phyloP scores from a whole-genome alignment of 2,797 vertebrate genomes.

The Holocentrus rufus region DNA sequence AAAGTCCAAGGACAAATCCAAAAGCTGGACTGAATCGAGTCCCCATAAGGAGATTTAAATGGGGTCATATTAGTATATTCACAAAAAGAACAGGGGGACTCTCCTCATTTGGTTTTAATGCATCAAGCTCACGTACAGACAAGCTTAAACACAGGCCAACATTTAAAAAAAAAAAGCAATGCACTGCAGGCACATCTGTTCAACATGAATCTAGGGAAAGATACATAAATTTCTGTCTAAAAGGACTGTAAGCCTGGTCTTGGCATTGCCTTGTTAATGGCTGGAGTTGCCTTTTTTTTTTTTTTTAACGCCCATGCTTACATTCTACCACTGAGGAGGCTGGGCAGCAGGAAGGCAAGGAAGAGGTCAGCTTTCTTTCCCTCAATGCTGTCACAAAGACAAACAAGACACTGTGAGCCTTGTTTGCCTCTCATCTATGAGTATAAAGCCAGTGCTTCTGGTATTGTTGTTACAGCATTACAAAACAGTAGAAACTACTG shows the following conservation, averaged over 20 bases:
- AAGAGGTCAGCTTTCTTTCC: constrained; percentile 57
- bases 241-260: background rate
- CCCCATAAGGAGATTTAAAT: background rate
- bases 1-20: background rate
- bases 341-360: constrained; percentile 36
- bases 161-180: background rate
- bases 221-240: background rate
- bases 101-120: constrained; percentile 2
- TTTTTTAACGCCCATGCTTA: constrained; percentile 18
- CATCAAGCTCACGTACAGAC: background rate
- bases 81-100: background rate
- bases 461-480: background rate
- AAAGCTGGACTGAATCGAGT: background rate
- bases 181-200: background rate
- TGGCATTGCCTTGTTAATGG: constrained; percentile 18
- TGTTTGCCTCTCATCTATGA: background rate
- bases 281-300: constrained; percentile 9
- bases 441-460: background rate
- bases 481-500: background rate
- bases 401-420: constrained; percentile 29
- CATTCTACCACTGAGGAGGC: constrained; percentile 24
- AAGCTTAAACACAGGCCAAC: background rate
- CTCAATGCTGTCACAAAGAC: constrained; percentile 49
- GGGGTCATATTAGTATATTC: background rate
- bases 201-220: background rate